Evolutionary conservation across 2,797 vertebrate genomes (phyloP), one percentile per base, ranked within the genome.

Genomic region (Morus bassanus): DNA sequence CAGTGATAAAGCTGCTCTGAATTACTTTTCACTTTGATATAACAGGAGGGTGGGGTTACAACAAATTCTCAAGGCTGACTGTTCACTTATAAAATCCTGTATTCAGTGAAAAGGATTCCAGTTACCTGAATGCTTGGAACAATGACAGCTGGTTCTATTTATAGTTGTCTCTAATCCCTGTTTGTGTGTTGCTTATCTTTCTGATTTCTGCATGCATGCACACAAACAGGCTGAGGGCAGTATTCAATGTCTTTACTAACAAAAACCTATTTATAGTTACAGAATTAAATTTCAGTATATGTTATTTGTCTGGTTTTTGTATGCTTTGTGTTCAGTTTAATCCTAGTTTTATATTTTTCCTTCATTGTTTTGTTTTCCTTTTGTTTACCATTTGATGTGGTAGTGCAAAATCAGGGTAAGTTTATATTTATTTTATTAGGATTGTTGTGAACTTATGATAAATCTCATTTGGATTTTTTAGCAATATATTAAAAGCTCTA

Each of bases 351-450:
- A 77, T 92, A 76, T 94, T 97, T 98, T 97, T 70, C 46, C 75
- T 88, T 95, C 53, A 84, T 90, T 93, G 64, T 96, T 96, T 96
- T 91, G 39, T 94, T 97, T 95, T 89, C 82, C 46, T 92, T 95
- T 94, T 90, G 68, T 97, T 98, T 98, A 97, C 97, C 95, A 35
- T 96, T 95, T 97, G 72, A 83, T 96, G 94, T 97, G 93, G 28
- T 99, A 99, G 98, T 98, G 98, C 98, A 98, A 98, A 98, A 98
- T 98, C 98, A 51, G 98, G 98, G 98, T 99, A 98, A 99, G 98
- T 99, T 96, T 96, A 82, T 97, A 92, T 83, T 86, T 95, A 63
- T 85, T 94, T 96, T 96, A 24, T 83, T 64, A 91, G 95, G 73
- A 79, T 72, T 93, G 46, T 56, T 91, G 89, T 96, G 74, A 43